Evolutionary conservation across 2,797 vertebrate genomes (phyloP).

Genomic region (Euphonia xanthogaster): DNA sequence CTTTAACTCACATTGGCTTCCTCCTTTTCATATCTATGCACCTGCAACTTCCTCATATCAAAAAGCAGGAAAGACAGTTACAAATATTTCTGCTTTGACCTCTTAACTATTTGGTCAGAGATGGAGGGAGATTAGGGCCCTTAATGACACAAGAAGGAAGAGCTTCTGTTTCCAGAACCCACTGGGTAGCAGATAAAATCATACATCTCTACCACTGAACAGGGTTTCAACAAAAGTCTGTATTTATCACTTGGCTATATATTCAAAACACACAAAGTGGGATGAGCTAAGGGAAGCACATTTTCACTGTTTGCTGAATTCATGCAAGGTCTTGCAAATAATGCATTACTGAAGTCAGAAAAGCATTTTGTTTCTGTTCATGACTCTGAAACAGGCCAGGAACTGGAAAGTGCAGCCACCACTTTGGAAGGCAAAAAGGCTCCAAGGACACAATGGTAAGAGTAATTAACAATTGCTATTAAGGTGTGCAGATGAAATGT

Average conservation of each 20-base stretch:
- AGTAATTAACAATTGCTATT: background rate
- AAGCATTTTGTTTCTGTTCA: background rate
- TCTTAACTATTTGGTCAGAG: background rate
- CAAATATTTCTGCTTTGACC: background rate
- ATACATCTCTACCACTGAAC: background rate
- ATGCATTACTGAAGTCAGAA: background rate
- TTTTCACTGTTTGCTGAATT: background rate
- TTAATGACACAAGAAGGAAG: background rate
- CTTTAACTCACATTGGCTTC: background rate
- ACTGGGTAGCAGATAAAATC: background rate
- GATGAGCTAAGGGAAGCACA: background rate
- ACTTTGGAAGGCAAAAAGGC: background rate
- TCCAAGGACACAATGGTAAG: background rate
- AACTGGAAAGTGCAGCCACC: background rate
- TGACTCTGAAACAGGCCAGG: background rate
- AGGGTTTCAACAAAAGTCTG: background rate
- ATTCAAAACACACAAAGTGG: background rate
- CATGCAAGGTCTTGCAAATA: background rate
- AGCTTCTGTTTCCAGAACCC: background rate
- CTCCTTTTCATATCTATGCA: background rate
- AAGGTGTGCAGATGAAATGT: background rate
- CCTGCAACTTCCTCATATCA: background rate
- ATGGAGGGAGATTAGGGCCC: background rate
- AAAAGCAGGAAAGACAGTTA: background rate
- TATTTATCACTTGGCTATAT: background rate